Evolutionary conservation across 2,113 vertebrate genomes (phyloP).

Genomic region (Sisor rabdophorus): DNA sequence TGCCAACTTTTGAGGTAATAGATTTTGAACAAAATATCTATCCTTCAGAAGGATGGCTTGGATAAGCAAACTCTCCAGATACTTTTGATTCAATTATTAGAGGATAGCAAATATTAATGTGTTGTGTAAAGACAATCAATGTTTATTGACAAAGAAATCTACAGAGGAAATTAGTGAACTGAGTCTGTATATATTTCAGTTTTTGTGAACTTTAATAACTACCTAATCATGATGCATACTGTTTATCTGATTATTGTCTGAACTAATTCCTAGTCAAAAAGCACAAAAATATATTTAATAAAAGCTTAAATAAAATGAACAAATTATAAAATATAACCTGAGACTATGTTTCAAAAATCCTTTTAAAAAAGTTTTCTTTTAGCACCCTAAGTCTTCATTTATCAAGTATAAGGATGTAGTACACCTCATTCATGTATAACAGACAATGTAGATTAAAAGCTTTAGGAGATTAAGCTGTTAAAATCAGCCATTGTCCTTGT

Average conservation of each 20-base stretch:
- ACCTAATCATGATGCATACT: conserved; percentile 16
- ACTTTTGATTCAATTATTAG: conserved; percentile 43
- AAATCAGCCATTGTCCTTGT: conserved; percentile 49
- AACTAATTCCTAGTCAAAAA: conserved; percentile 6
- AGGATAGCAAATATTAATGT: conserved; percentile 34
- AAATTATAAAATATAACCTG: conserved; percentile 13
- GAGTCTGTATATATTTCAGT: conserved; percentile 3
- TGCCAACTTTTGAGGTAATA: conserved; percentile 41
- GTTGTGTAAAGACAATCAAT: conserved; percentile 35
- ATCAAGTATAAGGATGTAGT: conserved; percentile 18
- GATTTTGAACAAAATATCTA: conserved; percentile 40
- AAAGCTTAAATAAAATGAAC: neutral
- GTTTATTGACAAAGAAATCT: conserved; percentile 31
- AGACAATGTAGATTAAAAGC: conserved; percentile 46
- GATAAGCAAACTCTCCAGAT: conserved; percentile 20
- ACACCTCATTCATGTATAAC: conserved; percentile 36
- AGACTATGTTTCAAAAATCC: conserved; percentile 10
- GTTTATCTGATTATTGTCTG: conserved; percentile 9
- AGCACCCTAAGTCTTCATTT: conserved; percentile 27
- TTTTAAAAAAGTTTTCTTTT: neutral
- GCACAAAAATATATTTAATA: neutral
- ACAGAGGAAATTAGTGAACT: conserved; percentile 19
- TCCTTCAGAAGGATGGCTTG: conserved; percentile 33
- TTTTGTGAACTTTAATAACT: neutral
- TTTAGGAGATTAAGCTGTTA: conserved; percentile 48